Percentiles rank a stretch among this genome's conserved stretches.
Conservation (phyloP, 2,113 vertebrate species). For the cattle (Bos taurus) region ARS-UCD2.0 NC_037357.1:54710501-54711000, state of each 20-base stretch:
- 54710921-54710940: neutral
- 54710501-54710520: constrained; percentile 9
- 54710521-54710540: constrained; percentile 11
- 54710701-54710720: neutral
- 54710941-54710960: neutral
- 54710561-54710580: neutral
- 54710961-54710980: neutral
- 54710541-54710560: neutral
- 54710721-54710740: neutral
- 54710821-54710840: neutral
- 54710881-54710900: neutral
- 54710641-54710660: neutral
- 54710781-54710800: neutral
- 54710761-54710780: neutral
- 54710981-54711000: neutral
- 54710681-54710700: neutral
- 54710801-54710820: neutral
- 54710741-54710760: neutral
- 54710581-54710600: neutral
- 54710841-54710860: neutral
- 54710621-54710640: constrained; percentile 8
- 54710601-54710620: neutral
- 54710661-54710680: neutral
- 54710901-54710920: neutral
- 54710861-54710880: neutral